Conservation (phyloP, 2,113 vertebrate genomes). For the Nycticebus coucang region DNA sequence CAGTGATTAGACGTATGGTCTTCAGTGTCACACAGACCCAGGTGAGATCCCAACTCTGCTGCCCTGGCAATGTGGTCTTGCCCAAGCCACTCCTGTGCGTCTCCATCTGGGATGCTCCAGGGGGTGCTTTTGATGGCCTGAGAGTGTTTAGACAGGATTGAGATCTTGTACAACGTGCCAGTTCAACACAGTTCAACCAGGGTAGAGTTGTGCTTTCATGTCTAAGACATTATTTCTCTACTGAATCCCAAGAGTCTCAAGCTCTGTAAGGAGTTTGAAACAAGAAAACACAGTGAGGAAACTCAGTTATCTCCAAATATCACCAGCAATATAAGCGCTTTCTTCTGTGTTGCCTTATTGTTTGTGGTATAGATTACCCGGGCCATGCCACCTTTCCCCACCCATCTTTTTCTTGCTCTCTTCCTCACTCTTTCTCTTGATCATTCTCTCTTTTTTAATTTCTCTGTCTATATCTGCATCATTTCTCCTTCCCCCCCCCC, state of each 20-base stretch:
- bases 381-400: background rate
- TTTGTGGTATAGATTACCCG: fast-evolving
- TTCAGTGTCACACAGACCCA: background rate
- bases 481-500: background rate
- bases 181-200: background rate
- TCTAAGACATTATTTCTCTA: background rate
- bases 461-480: background rate
- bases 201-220: too few relatives aligned
- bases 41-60: background rate
- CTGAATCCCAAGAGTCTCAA: background rate
- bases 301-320: background rate
- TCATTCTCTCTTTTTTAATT: background rate
- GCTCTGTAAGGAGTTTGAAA: background rate
- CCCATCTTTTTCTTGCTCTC: background rate
- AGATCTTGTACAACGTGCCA: fast-evolving
- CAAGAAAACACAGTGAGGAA: background rate
- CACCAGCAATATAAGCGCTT: fast-evolving
- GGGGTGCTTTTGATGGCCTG: background rate
- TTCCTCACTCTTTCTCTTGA: background rate
- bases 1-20: background rate
- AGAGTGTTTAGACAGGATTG: background rate
- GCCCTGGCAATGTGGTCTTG: background rate
- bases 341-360: background rate
- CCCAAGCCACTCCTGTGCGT: background rate
- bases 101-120: background rate